These are phyloP conservation scores for Otolemur crassicaudatus DNA, from an alignment of 2,797 vertebrate genomes.

Conservation along the genomic window DNA sequence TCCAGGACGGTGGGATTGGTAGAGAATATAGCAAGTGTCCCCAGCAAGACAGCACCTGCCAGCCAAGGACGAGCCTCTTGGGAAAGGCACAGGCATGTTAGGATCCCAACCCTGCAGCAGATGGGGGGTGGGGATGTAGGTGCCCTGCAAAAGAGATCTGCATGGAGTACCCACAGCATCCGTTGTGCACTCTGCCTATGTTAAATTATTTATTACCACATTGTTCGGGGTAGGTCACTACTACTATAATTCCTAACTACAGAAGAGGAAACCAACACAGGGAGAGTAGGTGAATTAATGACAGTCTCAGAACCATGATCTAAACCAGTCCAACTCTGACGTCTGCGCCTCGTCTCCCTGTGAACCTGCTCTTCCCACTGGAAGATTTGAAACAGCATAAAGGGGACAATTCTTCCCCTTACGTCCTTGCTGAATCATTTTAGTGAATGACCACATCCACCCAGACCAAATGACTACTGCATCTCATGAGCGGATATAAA, in stretches of 20 bases:
- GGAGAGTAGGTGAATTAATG: background rate
- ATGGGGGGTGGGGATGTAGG: no score
- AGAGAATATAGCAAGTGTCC: background rate
- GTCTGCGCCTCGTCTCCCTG: background rate
- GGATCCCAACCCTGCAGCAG: background rate
- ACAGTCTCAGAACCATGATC: background rate
- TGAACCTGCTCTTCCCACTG: fast-evolving
- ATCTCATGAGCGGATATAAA: background rate
- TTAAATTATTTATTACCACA: background rate
- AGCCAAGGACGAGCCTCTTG: background rate
- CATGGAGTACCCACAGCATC: fast-evolving
- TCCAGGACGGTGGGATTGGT: background rate
- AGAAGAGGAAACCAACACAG: background rate
- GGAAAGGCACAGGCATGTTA: background rate
- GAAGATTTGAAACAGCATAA: background rate
- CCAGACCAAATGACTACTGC: background rate
- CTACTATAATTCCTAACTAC: background rate
- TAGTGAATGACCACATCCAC: background rate
- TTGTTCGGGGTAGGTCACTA: background rate
- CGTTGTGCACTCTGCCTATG: background rate
- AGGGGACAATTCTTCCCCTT: background rate
- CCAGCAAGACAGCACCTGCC: background rate
- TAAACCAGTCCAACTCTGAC: background rate
- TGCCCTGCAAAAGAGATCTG: background rate
- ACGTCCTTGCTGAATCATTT: background rate